These are phyloP conservation scores for Meteorus colon DNA, from an alignment of 2,888 invertebrate species.

Conservation along the genomic window DNA sequence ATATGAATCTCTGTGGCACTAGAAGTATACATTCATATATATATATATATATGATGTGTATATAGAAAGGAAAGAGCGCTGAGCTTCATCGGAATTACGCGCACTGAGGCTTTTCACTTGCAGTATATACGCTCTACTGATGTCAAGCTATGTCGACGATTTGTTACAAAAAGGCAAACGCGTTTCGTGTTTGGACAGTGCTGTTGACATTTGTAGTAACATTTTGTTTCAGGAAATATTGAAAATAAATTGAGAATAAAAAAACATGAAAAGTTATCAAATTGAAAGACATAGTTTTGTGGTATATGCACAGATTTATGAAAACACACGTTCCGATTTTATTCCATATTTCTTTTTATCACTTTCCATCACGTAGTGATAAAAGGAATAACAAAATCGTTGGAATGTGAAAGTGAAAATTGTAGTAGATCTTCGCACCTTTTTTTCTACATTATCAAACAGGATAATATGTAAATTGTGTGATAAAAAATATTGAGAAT, in stretches of 20 bases:
- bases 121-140: neutral
- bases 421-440: neutral
- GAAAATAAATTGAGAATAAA: neutral
- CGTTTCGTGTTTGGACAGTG: constrained; percentile 4
- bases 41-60: neutral
- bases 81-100: constrained; percentile 1
- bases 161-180: neutral
- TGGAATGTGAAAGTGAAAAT: neutral
- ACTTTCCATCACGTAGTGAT: neutral
- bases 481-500: too few species aligned
- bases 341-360: neutral
- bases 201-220: neutral
- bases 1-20: neutral
- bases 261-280: neutral
- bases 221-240: neutral
- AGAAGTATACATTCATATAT: neutral
- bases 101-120: neutral
- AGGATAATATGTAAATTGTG: too few species aligned
- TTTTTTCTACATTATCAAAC: too few species aligned
- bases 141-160: neutral
- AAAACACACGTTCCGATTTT: neutral
- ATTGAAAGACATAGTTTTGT: neutral
- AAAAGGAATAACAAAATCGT: neutral
- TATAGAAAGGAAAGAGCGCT: constrained; percentile 21
- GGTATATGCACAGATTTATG: neutral